phyloP scores from a whole-genome alignment of 2,113 vertebrate species.

The Grammomys surdaster region DNA sequence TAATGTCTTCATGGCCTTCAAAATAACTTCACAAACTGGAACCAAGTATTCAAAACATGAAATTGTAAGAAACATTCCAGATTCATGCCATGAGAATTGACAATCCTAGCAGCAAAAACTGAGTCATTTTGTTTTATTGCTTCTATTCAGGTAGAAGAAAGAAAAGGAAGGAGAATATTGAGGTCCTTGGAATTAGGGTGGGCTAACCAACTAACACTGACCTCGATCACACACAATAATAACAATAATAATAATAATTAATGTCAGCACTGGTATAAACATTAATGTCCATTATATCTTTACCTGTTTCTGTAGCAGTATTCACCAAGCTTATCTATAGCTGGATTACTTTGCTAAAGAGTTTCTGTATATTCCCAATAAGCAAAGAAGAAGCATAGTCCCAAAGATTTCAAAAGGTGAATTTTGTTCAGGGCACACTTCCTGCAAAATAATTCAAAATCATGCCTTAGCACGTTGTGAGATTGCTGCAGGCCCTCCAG shows the following conservation, averaged over 20 bases:
- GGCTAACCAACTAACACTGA: background rate
- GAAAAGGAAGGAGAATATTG: background rate
- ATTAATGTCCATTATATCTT: background rate
- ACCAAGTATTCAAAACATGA: background rate
- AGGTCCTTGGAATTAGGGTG: background rate
- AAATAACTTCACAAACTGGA: background rate
- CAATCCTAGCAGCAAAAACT: background rate
- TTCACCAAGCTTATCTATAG: background rate
- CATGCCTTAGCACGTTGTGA: conserved; percentile 7
- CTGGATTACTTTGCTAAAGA: conserved; percentile 6
- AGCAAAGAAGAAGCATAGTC: background rate
- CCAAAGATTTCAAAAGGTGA: background rate
- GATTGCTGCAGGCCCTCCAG: background rate
- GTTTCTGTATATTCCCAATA: background rate
- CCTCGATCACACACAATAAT: background rate
- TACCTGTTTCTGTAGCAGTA: background rate
- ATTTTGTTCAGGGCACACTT: conserved; percentile 4
- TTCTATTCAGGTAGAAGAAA: background rate
- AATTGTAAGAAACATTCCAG: background rate
- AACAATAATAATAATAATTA: background rate
- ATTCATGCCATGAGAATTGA: background rate
- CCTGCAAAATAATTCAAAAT: conserved; percentile 45
- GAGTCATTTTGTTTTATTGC: background rate
- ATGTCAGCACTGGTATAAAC: background rate
- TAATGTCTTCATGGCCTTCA: background rate